These are phyloP conservation scores for Venturia canescens DNA, from an alignment of 1,140 invertebrate species.

Conservation along the genomic window DNA sequence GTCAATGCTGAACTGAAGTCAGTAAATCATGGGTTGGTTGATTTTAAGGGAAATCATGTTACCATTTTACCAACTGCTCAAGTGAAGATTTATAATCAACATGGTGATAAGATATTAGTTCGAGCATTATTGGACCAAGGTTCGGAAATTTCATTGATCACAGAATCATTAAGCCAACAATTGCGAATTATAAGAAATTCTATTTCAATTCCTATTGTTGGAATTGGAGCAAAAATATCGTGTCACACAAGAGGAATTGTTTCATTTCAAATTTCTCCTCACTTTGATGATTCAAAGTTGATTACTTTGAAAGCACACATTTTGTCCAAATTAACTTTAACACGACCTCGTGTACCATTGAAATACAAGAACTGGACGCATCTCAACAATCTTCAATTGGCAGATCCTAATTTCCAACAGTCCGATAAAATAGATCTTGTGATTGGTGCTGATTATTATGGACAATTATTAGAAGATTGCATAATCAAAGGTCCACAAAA, in stretches of 20 bases:
- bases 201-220: not conserved
- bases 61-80: not conserved
- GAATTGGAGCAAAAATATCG: not conserved
- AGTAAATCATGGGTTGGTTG: not conserved
- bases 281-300: not conserved
- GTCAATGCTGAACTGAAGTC: not conserved
- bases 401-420: not conserved
- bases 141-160: not conserved
- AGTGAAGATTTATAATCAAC: not conserved
- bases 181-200: not conserved
- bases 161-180: slow-evolving; percentile 1
- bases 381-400: slow-evolving; percentile 18
- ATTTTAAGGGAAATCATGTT: not conserved
- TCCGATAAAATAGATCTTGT: not conserved
- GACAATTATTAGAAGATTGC: not conserved
- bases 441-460: slow-evolving; percentile 8
- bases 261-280: not conserved
- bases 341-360: not conserved
- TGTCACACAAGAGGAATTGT: not conserved
- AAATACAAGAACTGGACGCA: not conserved
- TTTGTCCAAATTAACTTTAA: not conserved
- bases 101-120: not conserved
- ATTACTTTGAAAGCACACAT: not conserved
- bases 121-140: slow-evolving; percentile 25
- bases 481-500: not conserved